Percentiles rank a stretch among this genome's conserved stretches.
phyloP scores from a whole-genome alignment of 1,140 invertebrate species.

The Leptopilina boulardi region DNA sequence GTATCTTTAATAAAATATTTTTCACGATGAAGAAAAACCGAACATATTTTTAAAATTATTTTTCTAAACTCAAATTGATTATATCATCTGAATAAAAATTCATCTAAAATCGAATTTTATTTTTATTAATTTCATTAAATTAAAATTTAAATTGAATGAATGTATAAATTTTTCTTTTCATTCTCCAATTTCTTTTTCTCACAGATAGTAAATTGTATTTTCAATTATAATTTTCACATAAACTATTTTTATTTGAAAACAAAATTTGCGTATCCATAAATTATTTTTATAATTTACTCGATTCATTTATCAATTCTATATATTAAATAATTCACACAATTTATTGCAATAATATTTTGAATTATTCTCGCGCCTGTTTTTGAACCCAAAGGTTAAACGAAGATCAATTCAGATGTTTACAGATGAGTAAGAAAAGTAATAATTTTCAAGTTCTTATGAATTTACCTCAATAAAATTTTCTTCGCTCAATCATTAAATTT shows the following conservation, averaged over 20 bases:
- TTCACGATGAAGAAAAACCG: neutral
- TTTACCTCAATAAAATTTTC: neutral
- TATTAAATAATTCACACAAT: too few species aligned
- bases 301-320: too few species aligned
- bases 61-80: too few species aligned
- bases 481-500: neutral
- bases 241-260: too few species aligned
- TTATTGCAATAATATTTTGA: conserved; percentile 6
- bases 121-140: neutral
- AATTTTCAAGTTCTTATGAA: neutral
- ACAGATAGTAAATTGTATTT: too few species aligned
- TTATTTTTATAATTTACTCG: too few species aligned
- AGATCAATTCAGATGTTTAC: conserved; percentile 24
- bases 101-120: too few species aligned
- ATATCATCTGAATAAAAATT: too few species aligned
- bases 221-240: neutral
- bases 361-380: neutral
- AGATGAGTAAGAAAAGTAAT: neutral
- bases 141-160: too few species aligned
- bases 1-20: conserved; percentile 35
- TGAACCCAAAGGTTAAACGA: neutral
- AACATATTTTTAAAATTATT: neutral
- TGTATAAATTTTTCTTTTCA: too few species aligned
- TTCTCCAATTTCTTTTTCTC: neutral
- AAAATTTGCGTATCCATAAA: too few species aligned